Base-by-base conservation (phyloP, 2,888 invertebrate genomes). In the Ophraella communa region DNA sequence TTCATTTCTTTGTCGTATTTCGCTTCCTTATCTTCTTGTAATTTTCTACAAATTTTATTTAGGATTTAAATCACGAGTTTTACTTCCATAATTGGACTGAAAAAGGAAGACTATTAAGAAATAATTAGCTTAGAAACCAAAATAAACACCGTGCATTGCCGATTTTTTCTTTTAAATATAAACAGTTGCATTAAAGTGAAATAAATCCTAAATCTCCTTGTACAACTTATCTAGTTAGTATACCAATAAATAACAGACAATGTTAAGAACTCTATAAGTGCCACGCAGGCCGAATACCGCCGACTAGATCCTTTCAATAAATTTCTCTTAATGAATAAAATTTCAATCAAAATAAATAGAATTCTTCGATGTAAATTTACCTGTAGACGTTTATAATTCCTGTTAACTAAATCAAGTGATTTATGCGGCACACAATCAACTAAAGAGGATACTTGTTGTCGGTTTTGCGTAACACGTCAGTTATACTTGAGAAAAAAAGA, bases 321-420 rank as follows among this genome's bases (percentile, higher is more conserved):
- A 65, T 65, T 53, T 62, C 58, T 45, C 49, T 59, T 57, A 68
- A 61, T 58, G 61, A 61, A 64, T 62, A 61, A 68, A 54, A 66
- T 64, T 64, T 58, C 61, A 61, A 66, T 66, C 62, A 60, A 63
- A 62, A 65, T 65, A 65, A 57, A 56, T 60, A 21, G 57, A 65
- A 66, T 62, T 66, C 62, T 62, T 42, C 53, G 60, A 62, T 51
- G 60, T 63, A 65, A 65, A 61, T 64, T 60, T 44, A 51, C 55
- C 55, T 49, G 55, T 62, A 55, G 47, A 23, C 23, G 55, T 55
- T 47, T 62, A 54, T 39, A 47, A 35, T 51, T 47, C 56, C 49
- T 49, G 24, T 30, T 33, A 39, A 39, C 56, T 20, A 33, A 56
- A 27, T 47, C 51, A 8, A 49, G 62, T 62, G 62, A 62, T 62